Evolutionary conservation across 2,113 vertebrate genomes (phyloP).

Genomic region (Anguilla rostrata): DNA sequence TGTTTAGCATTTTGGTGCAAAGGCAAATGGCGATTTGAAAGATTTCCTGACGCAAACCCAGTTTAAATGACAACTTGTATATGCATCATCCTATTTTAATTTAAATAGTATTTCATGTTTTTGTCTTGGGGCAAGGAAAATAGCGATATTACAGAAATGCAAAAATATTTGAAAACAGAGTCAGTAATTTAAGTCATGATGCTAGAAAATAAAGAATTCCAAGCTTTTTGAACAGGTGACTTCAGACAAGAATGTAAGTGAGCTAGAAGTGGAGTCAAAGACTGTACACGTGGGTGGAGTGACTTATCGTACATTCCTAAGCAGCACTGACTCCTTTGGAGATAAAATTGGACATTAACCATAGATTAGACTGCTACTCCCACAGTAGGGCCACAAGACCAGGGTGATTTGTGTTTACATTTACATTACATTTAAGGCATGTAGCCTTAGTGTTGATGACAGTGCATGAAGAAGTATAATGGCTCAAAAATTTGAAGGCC

Average conservation of each 20-base stretch:
- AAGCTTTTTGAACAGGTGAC: too few relatives aligned
- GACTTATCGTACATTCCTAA: background rate
- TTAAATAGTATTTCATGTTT: too few relatives aligned
- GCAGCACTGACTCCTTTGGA: background rate
- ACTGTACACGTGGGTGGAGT: background rate
- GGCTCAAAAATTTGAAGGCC: background rate
- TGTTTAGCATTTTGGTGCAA: too few relatives aligned
- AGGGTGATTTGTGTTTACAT: background rate
- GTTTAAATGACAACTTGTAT: too few relatives aligned
- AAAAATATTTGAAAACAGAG: too few relatives aligned
- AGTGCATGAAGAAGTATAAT: background rate
- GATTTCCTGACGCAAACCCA: background rate
- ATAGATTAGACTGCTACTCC: background rate
- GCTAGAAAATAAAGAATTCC: too few relatives aligned
- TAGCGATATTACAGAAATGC: too few relatives aligned
- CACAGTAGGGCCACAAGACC: background rate
- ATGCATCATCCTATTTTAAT: too few relatives aligned
- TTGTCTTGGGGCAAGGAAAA: too few relatives aligned
- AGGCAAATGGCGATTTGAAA: background rate
- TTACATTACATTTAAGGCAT: too few relatives aligned
- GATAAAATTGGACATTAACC: background rate
- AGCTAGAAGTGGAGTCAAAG: background rate
- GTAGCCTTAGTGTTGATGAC: background rate
- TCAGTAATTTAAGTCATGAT: too few relatives aligned
- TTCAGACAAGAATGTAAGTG: too few relatives aligned